These are phyloP conservation scores for Cerceris ruficornis DNA, from an alignment of 2,888 invertebrate genomes.

Conservation along the genomic window DNA sequence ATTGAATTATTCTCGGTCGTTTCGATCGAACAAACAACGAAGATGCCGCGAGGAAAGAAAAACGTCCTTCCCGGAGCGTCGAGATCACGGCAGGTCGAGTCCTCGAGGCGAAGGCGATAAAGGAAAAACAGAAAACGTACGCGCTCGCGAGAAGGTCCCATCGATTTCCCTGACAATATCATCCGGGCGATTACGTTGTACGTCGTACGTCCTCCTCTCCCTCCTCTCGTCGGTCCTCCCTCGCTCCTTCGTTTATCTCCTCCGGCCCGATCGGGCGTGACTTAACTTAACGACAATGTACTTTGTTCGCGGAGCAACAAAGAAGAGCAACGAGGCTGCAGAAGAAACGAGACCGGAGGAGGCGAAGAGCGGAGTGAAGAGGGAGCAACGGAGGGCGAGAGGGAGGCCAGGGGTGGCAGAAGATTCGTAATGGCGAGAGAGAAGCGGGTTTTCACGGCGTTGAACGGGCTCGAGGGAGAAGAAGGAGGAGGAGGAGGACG, in stretches of 20 bases:
- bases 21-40: too few relatives aligned
- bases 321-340: slow-evolving; percentile 33
- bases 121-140: too few relatives aligned
- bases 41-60: too few relatives aligned
- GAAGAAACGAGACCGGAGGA: not conserved
- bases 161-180: slow-evolving; percentile 17
- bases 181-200: slow-evolving; percentile 33
- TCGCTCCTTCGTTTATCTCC: slow-evolving; percentile 21
- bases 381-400: slow-evolving; percentile 23
- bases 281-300: slow-evolving; percentile 52
- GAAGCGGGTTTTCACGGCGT: slow-evolving; percentile 1
- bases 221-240: slow-evolving; percentile 9
- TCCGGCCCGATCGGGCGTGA: slow-evolving; percentile 45
- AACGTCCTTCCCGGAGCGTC: too few relatives aligned
- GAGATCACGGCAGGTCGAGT: too few relatives aligned
- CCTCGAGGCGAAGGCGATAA: too few relatives aligned
- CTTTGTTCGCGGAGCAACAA: slow-evolving; percentile 51
- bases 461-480: slow-evolving; percentile 1
- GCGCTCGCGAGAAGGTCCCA: not conserved
- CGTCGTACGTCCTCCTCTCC: not conserved
- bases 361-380: not conserved
- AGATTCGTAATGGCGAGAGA: slow-evolving; percentile 7
- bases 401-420: slow-evolving; percentile 14
- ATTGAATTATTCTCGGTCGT: too few relatives aligned
- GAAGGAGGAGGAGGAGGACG: slow-evolving; percentile 19